A percentile compares a stretch with the other conserved stretches of the same genome.
These are phyloP conservation scores for Cladorhizidae sp. DNA, from an alignment of 37 sponge, comb jelly and placozoan species.

Conservation along the genomic window DNA sequence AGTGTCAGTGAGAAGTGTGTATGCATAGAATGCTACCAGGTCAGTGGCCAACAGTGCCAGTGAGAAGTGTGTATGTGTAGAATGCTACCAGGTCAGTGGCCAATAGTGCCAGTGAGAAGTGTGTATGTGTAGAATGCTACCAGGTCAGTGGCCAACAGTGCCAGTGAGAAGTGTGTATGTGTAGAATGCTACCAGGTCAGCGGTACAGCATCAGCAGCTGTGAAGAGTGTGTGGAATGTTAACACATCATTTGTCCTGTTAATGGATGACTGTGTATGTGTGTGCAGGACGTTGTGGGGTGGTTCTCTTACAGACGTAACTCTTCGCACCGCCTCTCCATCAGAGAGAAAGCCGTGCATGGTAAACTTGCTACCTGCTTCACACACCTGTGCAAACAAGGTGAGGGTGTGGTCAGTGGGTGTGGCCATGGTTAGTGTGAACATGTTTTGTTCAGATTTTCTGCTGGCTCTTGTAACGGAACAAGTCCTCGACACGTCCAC, in stretches of 20 bases:
- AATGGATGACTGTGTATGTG: not conserved
- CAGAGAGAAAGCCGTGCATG: slow-evolving; percentile 63
- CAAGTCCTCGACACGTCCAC: slow-evolving; percentile 11
- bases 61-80: no score
- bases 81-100: no score
- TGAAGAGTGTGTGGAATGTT: no score
- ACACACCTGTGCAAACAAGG: slow-evolving; percentile 16
- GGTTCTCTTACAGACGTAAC: slow-evolving; percentile 82
- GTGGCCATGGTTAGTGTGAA: not conserved
- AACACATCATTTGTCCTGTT: not conserved
- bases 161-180: no score
- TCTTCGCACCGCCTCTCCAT: slow-evolving; percentile 54
- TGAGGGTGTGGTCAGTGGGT: not conserved
- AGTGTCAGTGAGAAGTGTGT: no score
- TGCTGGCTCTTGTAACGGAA: slow-evolving; percentile 54
- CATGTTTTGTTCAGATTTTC: slow-evolving; percentile 27
- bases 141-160: no score
- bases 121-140: no score
- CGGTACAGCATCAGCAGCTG: no score
- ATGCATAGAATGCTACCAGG: no score
- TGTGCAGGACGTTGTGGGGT: slow-evolving; percentile 65
- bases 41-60: no score
- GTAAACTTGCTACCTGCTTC: slow-evolving; percentile 34
- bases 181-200: no score
- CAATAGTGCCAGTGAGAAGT: no score